Percentiles rank a stretch among this genome's conserved stretches.
phyloP scores from a whole-genome alignment of 2,888 invertebrate species.

The Drosophila meridionalis region DNA sequence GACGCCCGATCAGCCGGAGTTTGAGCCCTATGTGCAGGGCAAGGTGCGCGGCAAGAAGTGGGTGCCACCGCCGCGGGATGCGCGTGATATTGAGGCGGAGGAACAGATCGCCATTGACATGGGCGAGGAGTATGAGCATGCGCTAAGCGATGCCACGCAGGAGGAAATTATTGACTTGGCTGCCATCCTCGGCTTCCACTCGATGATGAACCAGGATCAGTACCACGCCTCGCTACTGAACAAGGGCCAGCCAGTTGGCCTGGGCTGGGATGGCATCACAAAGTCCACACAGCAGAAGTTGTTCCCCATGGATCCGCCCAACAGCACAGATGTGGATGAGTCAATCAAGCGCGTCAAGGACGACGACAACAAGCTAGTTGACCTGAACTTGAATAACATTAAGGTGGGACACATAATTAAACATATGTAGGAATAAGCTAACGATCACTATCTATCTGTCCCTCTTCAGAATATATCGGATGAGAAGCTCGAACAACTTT shows the following conservation, averaged over 20 bases:
- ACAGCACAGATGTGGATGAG: constrained; percentile 97
- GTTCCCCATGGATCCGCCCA: constrained; percentile 97
- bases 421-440: too few relatives aligned
- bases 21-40: constrained; percentile 96
- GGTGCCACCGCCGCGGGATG: constrained; percentile 91
- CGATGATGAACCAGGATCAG: constrained; percentile 99
- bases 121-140: constrained; percentile 97
- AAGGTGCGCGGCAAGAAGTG: constrained; percentile 96
- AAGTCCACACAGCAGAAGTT: constrained; percentile 96
- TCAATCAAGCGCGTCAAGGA: constrained; percentile 95
- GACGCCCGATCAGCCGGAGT: constrained; percentile 98
- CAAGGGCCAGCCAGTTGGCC: constrained; percentile 95
- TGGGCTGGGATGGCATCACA: constrained; percentile 97
- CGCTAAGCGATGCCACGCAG: constrained; percentile 94
- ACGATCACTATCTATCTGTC: not conserved
- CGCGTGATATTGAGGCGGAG: constrained; percentile 91
- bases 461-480: constrained; percentile 95
- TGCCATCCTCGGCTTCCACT: constrained; percentile 99
- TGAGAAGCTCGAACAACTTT: constrained; percentile 95
- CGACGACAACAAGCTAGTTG: constrained; percentile 93
- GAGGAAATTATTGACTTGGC: constrained; percentile 99
- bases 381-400: constrained; percentile 99
- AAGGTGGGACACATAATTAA: constrained; percentile 88
- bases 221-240: constrained; percentile 98
- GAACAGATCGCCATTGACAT: constrained; percentile 97